Evolutionary conservation across 2,888 invertebrate species (phyloP).

Genomic region (Trileptium ribeirensis): DNA sequence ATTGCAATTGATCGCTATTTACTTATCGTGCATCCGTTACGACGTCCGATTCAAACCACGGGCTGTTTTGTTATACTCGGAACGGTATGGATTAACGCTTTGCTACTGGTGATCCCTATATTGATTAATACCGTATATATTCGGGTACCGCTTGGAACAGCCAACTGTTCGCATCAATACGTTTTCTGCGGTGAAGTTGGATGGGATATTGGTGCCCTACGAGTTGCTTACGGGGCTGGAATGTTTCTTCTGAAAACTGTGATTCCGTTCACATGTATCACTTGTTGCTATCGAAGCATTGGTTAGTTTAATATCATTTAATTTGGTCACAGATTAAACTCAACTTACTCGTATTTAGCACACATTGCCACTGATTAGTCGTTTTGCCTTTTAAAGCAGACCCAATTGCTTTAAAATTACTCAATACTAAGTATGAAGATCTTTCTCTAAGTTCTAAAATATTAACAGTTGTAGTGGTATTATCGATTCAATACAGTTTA

Average conservation of each 20-base stretch:
- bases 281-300: conserved; percentile 1
- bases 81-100: background rate
- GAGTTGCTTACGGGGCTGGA: background rate
- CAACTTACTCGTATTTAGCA: too few species aligned
- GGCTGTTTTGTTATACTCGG: background rate
- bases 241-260: conserved; percentile 12
- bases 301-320: too few species aligned
- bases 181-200: background rate
- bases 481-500: too few species aligned
- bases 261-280: background rate
- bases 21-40: background rate
- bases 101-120: background rate
- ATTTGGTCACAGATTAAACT: too few species aligned
- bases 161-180: background rate
- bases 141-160: background rate
- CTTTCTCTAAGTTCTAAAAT: too few species aligned
- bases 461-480: too few species aligned
- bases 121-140: background rate
- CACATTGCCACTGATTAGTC: too few species aligned
- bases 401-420: too few species aligned
- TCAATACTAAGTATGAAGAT: too few species aligned
- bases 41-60: background rate
- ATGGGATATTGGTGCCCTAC: background rate
- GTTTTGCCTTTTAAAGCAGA: too few species aligned
- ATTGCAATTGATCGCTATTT: conserved; percentile 16